Conservation (phyloP, 2,888 invertebrate genomes). For the Chromoteleia sp. region DNA sequence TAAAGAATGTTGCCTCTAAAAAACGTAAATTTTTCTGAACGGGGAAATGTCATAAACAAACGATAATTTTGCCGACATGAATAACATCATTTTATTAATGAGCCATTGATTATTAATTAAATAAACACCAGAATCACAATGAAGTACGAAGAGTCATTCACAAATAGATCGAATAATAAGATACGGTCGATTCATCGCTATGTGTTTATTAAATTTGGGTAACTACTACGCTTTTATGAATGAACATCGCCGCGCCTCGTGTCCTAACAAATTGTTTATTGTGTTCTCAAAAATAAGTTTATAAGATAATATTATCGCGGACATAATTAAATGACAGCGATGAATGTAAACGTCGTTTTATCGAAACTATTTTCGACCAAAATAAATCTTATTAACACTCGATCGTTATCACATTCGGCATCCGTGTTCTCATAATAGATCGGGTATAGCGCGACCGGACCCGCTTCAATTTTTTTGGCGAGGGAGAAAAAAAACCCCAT, state of each 20-base stretch:
- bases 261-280: slow-evolving; percentile 44
- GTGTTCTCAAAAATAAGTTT: slow-evolving; percentile 54
- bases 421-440: neutral
- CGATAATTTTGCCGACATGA: neutral
- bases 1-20: too few species aligned
- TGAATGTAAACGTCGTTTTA: slow-evolving; percentile 14
- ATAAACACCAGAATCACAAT: neutral
- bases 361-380: slow-evolving; percentile 32
- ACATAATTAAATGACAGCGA: slow-evolving; percentile 34
- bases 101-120: slow-evolving; percentile 13
- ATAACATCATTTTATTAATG: slow-evolving; percentile 6
- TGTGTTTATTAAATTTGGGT: slow-evolving; percentile 40
- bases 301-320: slow-evolving; percentile 44
- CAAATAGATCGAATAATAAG: slow-evolving; percentile 22
- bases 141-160: slow-evolving; percentile 9
- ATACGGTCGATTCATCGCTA: slow-evolving; percentile 18
- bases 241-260: slow-evolving; percentile 34
- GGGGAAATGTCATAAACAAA: too few species aligned
- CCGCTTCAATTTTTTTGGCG: neutral
- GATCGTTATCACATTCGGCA: slow-evolving; percentile 22
- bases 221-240: slow-evolving; percentile 38
- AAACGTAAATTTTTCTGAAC: too few species aligned
- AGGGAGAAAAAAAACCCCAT: neutral
- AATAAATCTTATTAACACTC: slow-evolving; percentile 23
- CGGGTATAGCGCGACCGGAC: neutral